These are phyloP conservation scores for Craniophora ligustri DNA, from an alignment of 2,888 invertebrate species.

Conservation along the genomic window DNA sequence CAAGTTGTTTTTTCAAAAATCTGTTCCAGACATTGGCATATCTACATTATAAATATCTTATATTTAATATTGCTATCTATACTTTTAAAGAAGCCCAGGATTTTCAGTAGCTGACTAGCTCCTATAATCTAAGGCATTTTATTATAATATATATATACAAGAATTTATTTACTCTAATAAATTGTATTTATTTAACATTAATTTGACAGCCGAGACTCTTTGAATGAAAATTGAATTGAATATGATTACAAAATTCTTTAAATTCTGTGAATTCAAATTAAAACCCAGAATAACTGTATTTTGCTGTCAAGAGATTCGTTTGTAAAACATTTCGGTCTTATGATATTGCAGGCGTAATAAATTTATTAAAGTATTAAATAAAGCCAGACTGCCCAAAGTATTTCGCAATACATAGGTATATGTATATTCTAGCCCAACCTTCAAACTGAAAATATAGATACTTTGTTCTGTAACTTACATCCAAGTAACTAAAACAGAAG, in stretches of 20 bases:
- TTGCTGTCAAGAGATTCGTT: not conserved
- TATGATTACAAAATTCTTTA: not conserved
- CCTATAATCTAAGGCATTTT: no score
- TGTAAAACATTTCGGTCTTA: not conserved
- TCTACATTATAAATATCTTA: no score
- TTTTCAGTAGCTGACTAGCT: no score
- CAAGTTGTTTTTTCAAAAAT: no score
- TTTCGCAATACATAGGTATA: conserved; percentile 16
- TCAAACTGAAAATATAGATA: conserved; percentile 18
- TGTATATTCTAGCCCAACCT: conserved; percentile 22
- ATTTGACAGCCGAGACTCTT: not conserved
- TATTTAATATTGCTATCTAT: no score
- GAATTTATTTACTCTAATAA: not conserved
- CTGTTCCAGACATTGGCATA: no score
- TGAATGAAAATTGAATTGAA: not conserved
- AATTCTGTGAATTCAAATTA: not conserved
- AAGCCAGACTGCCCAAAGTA: conserved; percentile 2
- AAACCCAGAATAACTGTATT: not conserved
- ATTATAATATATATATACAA: not conserved
- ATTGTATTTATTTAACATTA: no score
- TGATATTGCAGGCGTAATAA: conserved; percentile 2
- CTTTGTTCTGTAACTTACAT: conserved; percentile 9
- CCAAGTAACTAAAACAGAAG: conserved; percentile 22
- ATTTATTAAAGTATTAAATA: conserved; percentile 12
- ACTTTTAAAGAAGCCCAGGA: no score